phyloP scores from a whole-genome alignment of 2,888 invertebrate species.

The Dendrolimus houi region DNA sequence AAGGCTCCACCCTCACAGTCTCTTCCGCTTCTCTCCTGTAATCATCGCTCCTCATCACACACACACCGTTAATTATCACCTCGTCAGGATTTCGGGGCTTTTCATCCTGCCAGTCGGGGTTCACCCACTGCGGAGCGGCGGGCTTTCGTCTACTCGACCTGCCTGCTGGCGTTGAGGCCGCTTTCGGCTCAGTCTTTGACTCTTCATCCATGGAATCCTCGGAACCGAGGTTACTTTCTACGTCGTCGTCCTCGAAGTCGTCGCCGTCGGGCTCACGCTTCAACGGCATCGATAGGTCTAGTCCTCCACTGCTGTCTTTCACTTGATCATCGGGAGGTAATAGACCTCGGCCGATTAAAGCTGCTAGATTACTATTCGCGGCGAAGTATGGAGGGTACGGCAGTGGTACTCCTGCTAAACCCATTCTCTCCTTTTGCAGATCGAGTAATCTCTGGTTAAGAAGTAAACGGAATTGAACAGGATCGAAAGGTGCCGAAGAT shows the following conservation, averaged over 20 bases:
- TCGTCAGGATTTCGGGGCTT: conserved; percentile 79
- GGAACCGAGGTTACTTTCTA: conserved; percentile 84
- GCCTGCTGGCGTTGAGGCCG: conserved; percentile 61
- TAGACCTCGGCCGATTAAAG: conserved; percentile 82
- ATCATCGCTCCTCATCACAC: conserved; percentile 91
- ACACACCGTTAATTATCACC: conserved; percentile 95
- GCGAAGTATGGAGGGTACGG: conserved; percentile 87
- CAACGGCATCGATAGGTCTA: conserved; percentile 91
- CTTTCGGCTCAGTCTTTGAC: conserved; percentile 76
- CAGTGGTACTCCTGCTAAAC: conserved; percentile 84
- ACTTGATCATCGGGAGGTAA: conserved; percentile 76
- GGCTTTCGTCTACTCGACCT: conserved; percentile 89
- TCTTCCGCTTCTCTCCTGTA: conserved; percentile 80
- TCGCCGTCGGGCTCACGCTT: conserved; percentile 87
- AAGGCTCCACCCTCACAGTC: conserved; percentile 86
- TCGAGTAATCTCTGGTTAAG: conserved; percentile 93
- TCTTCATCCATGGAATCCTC: conserved; percentile 79
- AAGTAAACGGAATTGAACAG: conserved; percentile 92
- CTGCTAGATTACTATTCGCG: conserved; percentile 85
- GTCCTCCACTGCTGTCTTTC: conserved; percentile 88
- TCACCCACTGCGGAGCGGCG: conserved; percentile 98
- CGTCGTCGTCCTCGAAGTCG: conserved; percentile 88
- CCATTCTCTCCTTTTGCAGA: conserved; percentile 90
- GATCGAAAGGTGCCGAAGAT: conserved; percentile 88
- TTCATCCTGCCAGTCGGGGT: conserved; percentile 93